Percentiles rank a stretch among this genome's conserved stretches.
These are phyloP conservation scores for Cryptus viduatorius DNA, from an alignment of 2,888 invertebrate species.

Conservation along the genomic window DNA sequence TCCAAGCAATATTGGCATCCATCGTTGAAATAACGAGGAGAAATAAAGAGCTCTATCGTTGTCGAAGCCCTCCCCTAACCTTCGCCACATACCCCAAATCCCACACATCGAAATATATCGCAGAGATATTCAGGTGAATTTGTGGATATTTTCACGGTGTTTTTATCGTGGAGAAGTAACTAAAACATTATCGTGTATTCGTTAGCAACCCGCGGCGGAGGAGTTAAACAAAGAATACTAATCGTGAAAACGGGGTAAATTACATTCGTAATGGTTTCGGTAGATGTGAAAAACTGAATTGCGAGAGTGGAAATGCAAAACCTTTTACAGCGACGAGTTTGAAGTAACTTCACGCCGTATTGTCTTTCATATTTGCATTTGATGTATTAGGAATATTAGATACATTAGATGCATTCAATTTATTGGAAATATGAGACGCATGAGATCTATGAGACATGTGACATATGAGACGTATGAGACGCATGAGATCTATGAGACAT, in stretches of 20 bases:
- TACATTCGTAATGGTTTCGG: background rate
- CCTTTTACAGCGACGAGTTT: background rate
- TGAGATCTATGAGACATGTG: too few relatives aligned
- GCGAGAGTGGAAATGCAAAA: background rate
- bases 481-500: too few relatives aligned
- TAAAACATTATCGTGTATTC: too few relatives aligned
- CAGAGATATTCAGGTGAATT: background rate
- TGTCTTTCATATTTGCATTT: background rate
- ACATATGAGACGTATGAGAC: too few relatives aligned
- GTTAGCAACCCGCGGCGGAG: too few relatives aligned
- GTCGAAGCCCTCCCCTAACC: slow-evolving; percentile 42
- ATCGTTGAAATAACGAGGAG: slow-evolving; percentile 46
- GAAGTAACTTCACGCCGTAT: too few relatives aligned
- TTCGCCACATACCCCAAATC: background rate
- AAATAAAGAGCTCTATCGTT: slow-evolving; percentile 40
- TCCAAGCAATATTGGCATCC: slow-evolving; percentile 32
- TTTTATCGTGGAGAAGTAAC: background rate
- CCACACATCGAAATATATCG: background rate
- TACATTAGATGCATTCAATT: too few relatives aligned
- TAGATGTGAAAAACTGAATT: background rate
- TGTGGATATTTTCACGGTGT: background rate
- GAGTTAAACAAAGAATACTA: too few relatives aligned
- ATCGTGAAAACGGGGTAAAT: too few relatives aligned
- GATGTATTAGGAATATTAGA: too few relatives aligned
- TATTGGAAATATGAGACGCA: too few relatives aligned